A percentile compares a stretch with the other conserved stretches of the same genome.
These are phyloP conservation scores for Thalassophryne amazonica DNA, from an alignment of 2,797 vertebrate species.

Conservation along the genomic window DNA sequence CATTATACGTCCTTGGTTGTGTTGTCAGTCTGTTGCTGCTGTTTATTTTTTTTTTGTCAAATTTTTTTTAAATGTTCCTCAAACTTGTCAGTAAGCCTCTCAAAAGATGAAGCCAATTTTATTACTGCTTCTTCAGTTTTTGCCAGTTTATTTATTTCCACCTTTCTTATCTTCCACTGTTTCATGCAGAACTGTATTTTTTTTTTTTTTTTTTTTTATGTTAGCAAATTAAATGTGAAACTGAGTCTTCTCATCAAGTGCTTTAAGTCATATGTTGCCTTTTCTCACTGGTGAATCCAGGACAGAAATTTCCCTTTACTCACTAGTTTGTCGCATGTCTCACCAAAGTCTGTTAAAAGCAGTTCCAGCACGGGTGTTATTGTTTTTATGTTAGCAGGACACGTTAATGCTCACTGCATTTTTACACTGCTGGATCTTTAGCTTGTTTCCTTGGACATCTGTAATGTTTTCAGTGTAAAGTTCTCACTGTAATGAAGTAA, in stretches of 20 bases:
- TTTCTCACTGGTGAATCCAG: neutral
- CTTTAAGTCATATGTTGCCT: neutral
- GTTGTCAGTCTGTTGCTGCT: too few relatives aligned
- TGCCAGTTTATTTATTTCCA: too few relatives aligned
- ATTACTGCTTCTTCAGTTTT: too few relatives aligned
- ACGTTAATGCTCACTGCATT: neutral
- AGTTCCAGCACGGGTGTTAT: slow-evolving; percentile 5
- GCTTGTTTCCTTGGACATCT: slow-evolving; percentile 7
- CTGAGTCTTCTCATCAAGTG: neutral
- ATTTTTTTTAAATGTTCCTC: too few relatives aligned
- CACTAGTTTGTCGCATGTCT: neutral
- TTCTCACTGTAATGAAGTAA: slow-evolving; percentile 60
- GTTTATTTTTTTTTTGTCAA: too few relatives aligned
- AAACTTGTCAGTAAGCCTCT: too few relatives aligned
- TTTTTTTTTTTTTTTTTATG: too few relatives aligned
- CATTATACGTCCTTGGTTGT: too few relatives aligned
- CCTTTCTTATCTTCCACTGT: too few relatives aligned
- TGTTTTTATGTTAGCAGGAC: too few relatives aligned
- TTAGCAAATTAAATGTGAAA: neutral
- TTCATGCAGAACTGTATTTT: too few relatives aligned
- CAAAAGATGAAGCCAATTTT: too few relatives aligned
- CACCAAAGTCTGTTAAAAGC: slow-evolving; percentile 1
- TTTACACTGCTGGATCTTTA: slow-evolving; percentile 1
- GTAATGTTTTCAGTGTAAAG: slow-evolving; percentile 30
- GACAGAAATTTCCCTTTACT: neutral